Evolutionary conservation across 2,888 invertebrate species (phyloP), one percentile per base, ranked within the genome.

Genomic region (Eilema sororculum): DNA sequence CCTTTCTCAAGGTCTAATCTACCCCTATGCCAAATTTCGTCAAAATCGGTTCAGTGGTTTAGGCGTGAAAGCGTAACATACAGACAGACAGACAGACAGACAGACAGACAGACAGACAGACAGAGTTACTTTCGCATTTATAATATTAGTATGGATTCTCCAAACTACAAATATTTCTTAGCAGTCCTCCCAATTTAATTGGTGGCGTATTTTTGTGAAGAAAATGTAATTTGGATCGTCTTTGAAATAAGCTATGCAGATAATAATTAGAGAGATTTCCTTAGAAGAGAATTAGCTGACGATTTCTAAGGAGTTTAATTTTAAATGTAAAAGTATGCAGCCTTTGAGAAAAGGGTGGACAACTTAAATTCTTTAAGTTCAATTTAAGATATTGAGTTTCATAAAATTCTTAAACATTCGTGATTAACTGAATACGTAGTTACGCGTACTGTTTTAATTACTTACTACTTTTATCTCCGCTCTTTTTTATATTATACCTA

Each of bases 111-210:
- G n/a, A n/a, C n/a, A n/a, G n/a, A n/a, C n/a, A n/a, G n/a, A n/a
- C n/a, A n/a, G n/a, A n/a, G n/a, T n/a, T n/a, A n/a, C n/a, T n/a
- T n/a, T n/a, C n/a, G n/a, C n/a, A n/a, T n/a, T n/a, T n/a, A n/a
- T n/a, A n/a, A n/a, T n/a, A n/a, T n/a, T n/a, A n/a, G n/a, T n/a
- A n/a, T n/a, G n/a, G 78, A 80, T 77, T 79, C 65, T 56, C 73
- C 66, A 73, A 73, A 79, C 80, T 79, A 76, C 76, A 79, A 78
- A 78, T 78, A 80, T 76, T 79, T 72, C 70, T 69, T 74, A 74
- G 76, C 67, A 73, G 69, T 62, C 69, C 64, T 75, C 78, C 61
- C 71, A 78, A 75, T 77, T 80, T 69, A 37, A 12, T 10, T 12
- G 33, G 68, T 65, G 75, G 60, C 74, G 74, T 66, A 71, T 76